Evolutionary conservation across 2,888 invertebrate genomes (phyloP).

Genomic region (Andrena camellia): DNA sequence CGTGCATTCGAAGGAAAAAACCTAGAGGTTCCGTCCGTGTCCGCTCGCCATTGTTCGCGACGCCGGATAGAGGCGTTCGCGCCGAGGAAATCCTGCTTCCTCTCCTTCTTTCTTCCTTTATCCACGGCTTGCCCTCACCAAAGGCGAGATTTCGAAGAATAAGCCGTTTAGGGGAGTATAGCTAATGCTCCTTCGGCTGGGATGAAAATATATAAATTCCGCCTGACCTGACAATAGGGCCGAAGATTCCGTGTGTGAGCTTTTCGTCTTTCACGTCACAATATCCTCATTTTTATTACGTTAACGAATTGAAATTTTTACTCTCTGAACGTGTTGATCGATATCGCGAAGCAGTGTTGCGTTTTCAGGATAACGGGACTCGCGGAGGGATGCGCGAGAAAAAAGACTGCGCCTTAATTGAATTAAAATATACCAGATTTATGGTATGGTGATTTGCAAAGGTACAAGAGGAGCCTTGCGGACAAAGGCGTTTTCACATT

Average conservation of each 20-base stretch:
- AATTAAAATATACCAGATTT: too few species aligned
- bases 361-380: neutral
- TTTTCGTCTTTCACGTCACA: neutral
- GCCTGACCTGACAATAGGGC: neutral
- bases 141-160: slow-evolving; percentile 35
- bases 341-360: neutral
- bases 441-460: too few species aligned
- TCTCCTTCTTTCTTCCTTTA: slow-evolving; percentile 43
- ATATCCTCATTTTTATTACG: neutral
- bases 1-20: slow-evolving; percentile 70
- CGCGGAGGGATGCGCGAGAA: too few species aligned
- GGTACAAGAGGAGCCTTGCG: too few species aligned
- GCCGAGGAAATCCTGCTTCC: slow-evolving; percentile 47
- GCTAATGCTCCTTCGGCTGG: slow-evolving; percentile 20
- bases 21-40: slow-evolving; percentile 53
- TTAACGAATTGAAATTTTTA: neutral
- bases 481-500: too few species aligned
- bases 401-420: too few species aligned
- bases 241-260: neutral
- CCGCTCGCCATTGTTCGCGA: slow-evolving; percentile 57
- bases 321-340: neutral
- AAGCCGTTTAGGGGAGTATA: slow-evolving; percentile 33
- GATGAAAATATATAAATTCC: slow-evolving; percentile 14
- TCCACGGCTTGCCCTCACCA: slow-evolving; percentile 19
- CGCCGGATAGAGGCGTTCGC: slow-evolving; percentile 49